phyloP scores from a whole-genome alignment of 2,797 vertebrate species.

The Enteromius unitaeniatus region DNA sequence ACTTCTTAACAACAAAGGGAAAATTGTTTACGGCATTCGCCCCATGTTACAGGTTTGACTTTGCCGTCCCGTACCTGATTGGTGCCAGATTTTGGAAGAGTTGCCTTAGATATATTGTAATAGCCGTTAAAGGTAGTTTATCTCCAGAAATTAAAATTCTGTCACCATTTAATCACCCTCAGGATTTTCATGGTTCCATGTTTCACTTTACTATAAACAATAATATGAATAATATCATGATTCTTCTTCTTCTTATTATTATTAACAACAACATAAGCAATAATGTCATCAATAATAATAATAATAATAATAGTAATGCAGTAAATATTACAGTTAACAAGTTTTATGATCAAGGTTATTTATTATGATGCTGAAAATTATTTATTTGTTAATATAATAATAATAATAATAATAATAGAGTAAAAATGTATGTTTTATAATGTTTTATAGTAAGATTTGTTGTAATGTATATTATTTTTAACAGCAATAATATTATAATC shows the following conservation, averaged over 20 bases:
- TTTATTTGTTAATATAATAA: neutral
- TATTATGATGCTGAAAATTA: neutral
- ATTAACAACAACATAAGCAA: neutral
- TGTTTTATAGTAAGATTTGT: neutral
- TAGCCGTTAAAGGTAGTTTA: neutral
- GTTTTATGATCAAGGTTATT: neutral
- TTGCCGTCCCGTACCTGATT: constrained; percentile 10
- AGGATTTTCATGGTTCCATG: neutral
- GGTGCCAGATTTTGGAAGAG: neutral
- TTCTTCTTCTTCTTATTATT: neutral
- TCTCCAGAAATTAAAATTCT: neutral
- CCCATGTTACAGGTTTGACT: constrained; percentile 29
- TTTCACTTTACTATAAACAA: neutral
- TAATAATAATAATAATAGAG: neutral
- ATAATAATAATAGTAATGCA: neutral
- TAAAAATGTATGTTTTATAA: too few relatives aligned
- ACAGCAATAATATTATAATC: neutral
- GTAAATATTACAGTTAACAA: neutral
- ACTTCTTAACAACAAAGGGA: constrained; percentile 39
- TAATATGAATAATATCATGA: neutral
- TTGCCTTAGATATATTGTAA: neutral
- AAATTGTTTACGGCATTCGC: constrained; percentile 31
- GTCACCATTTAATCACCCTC: neutral
- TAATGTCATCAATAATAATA: neutral
- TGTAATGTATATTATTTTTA: neutral